Conservation (phyloP, 2,888 invertebrate species). For the Xestia rhomboidea region DNA sequence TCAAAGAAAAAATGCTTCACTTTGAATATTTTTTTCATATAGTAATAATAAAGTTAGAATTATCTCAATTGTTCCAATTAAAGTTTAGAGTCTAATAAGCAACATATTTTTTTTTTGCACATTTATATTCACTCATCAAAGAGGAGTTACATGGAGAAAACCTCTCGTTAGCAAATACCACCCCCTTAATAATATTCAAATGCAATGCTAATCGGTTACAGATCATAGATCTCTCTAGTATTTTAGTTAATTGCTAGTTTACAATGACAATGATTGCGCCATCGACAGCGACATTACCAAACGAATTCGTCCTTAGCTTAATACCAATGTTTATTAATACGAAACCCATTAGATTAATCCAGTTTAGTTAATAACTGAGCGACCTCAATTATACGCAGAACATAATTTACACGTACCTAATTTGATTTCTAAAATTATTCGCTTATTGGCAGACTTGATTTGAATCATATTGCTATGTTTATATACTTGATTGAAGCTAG, state of each 20-base stretch:
- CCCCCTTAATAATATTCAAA: neutral
- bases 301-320: constrained; percentile 51
- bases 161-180: too few species aligned
- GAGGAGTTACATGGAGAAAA: too few species aligned
- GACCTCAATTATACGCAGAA: constrained; percentile 59
- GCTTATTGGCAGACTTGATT: constrained; percentile 38
- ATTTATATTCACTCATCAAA: too few species aligned
- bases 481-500: neutral
- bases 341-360: constrained; percentile 57
- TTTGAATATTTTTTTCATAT: too few species aligned
- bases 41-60: too few species aligned
- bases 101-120: too few species aligned
- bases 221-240: neutral
- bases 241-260: constrained; percentile 28
- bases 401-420: constrained; percentile 63
- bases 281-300: constrained; percentile 16
- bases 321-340: constrained; percentile 50
- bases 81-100: too few species aligned
- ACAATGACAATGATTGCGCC: constrained; percentile 26
- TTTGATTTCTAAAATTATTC: constrained; percentile 59
- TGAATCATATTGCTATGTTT: constrained; percentile 13
- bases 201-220: neutral
- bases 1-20: too few species aligned
- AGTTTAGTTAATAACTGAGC: constrained; percentile 58
- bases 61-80: too few species aligned